These are phyloP conservation scores for Boloria selene DNA, from an alignment of 2,888 invertebrate species.

Conservation along the genomic window DNA sequence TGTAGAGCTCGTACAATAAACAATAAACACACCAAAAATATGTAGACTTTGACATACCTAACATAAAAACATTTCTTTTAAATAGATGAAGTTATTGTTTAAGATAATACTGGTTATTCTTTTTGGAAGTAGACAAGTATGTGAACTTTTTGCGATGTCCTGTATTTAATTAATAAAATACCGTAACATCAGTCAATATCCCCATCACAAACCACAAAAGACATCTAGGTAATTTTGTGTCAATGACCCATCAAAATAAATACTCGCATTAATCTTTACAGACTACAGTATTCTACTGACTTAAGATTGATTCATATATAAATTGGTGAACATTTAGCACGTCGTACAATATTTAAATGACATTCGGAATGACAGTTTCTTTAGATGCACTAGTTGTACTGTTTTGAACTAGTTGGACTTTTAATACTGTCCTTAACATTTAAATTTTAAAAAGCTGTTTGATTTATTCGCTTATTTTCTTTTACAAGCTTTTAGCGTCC, in stretches of 20 bases:
- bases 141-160: slow-evolving; percentile 1
- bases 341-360: slow-evolving; percentile 7
- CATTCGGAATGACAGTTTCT: not conserved
- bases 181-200: slow-evolving; percentile 32
- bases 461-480: slow-evolving; percentile 27
- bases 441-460: slow-evolving; percentile 25
- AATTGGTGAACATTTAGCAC: slow-evolving; percentile 26
- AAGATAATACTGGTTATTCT: not conserved
- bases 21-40: too few species aligned
- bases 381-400: slow-evolving; percentile 40
- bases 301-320: slow-evolving; percentile 45
- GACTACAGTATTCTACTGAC: slow-evolving; percentile 35
- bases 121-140: not conserved
- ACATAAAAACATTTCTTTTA: too few species aligned
- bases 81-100: too few species aligned
- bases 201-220: slow-evolving; percentile 33
- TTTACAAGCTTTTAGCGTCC: slow-evolving; percentile 17
- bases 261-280: slow-evolving; percentile 42
- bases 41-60: too few species aligned
- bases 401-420: slow-evolving; percentile 27
- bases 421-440: slow-evolving; percentile 30
- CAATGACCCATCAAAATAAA: slow-evolving; percentile 50
- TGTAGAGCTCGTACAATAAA: too few species aligned
- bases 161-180: slow-evolving; percentile 30
- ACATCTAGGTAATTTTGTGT: slow-evolving; percentile 39